Evolutionary conservation across 2,113 vertebrate species (phyloP).

Genomic region (Rutilus rutilus): DNA sequence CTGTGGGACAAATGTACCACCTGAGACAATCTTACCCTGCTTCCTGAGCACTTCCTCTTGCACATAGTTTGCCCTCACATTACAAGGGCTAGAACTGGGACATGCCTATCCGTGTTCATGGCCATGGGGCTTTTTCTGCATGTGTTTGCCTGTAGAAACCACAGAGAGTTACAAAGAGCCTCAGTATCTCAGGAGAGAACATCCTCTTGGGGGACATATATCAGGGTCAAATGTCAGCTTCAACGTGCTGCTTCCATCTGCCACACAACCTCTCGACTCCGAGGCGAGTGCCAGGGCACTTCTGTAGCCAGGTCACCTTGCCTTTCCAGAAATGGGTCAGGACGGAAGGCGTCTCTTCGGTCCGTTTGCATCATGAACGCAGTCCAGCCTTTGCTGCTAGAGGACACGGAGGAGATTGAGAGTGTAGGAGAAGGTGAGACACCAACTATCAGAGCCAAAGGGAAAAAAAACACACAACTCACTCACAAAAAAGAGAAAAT

Average conservation of each 20-base stretch:
- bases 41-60: background rate
- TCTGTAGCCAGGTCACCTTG: slow-evolving; percentile 54
- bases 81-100: slow-evolving; percentile 32
- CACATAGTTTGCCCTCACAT: slow-evolving; percentile 11
- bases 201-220: slow-evolving; percentile 6
- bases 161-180: background rate
- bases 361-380: slow-evolving; percentile 38
- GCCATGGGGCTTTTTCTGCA: slow-evolving; percentile 35
- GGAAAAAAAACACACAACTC: background rate
- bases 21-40: slow-evolving; percentile 19
- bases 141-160: background rate
- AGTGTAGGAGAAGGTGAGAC: slow-evolving; percentile 23
- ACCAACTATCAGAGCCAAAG: slow-evolving; percentile 12
- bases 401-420: slow-evolving; percentile 40
- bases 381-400: slow-evolving; percentile 42
- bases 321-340: slow-evolving; percentile 52
- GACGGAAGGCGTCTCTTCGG: background rate
- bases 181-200: background rate
- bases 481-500: slow-evolving; percentile 31
- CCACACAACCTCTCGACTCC: background rate
- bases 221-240: slow-evolving; percentile 36
- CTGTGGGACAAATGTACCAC: background rate
- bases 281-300: background rate
- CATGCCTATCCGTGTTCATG: slow-evolving; percentile 22
- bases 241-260: slow-evolving; percentile 39